These are phyloP conservation scores for Teleogryllus occipitalis DNA, from an alignment of 1,140 invertebrate species.

Conservation along the genomic window DNA sequence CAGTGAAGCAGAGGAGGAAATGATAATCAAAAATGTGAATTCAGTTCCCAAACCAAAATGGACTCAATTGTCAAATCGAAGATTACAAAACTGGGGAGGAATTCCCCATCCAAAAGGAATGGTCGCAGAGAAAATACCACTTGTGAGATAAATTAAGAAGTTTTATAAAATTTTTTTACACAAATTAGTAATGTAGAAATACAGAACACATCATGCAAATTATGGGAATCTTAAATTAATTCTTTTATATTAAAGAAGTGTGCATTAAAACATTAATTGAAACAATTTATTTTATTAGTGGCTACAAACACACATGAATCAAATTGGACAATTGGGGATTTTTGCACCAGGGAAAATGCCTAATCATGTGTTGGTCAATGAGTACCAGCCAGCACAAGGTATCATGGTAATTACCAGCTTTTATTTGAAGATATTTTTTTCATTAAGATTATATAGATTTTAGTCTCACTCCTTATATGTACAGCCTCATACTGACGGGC, in stretches of 20 bases:
- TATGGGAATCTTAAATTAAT: too few relatives aligned
- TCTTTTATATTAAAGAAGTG: background rate
- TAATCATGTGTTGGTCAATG: slow-evolving; percentile 95
- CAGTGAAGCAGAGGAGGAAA: slow-evolving; percentile 66
- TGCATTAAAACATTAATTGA: background rate
- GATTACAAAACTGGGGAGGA: slow-evolving; percentile 95
- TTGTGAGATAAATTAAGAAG: slow-evolving; percentile 33
- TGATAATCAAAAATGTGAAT: slow-evolving; percentile 65
- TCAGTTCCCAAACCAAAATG: slow-evolving; percentile 87
- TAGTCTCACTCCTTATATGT: background rate
- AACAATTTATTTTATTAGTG: slow-evolving; percentile 51
- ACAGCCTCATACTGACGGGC: slow-evolving; percentile 88
- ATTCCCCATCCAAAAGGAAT: slow-evolving; percentile 88
- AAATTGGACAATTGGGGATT: slow-evolving; percentile 58
- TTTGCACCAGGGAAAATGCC: slow-evolving; percentile 66
- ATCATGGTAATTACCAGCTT: slow-evolving; percentile 63
- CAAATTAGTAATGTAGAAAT: background rate
- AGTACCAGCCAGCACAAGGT: slow-evolving; percentile 87
- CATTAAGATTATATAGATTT: background rate
- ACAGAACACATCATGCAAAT: too few relatives aligned
- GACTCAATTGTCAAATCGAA: slow-evolving; percentile 82
- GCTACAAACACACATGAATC: slow-evolving; percentile 66
- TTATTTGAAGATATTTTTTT: background rate
- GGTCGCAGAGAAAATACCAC: slow-evolving; percentile 82
- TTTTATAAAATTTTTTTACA: background rate